A percentile compares a stretch with the other conserved stretches of the same genome.
These are phyloP conservation scores for Eristalinus aeneus DNA, from an alignment of 2,888 invertebrate genomes.

Conservation along the genomic window DNA sequence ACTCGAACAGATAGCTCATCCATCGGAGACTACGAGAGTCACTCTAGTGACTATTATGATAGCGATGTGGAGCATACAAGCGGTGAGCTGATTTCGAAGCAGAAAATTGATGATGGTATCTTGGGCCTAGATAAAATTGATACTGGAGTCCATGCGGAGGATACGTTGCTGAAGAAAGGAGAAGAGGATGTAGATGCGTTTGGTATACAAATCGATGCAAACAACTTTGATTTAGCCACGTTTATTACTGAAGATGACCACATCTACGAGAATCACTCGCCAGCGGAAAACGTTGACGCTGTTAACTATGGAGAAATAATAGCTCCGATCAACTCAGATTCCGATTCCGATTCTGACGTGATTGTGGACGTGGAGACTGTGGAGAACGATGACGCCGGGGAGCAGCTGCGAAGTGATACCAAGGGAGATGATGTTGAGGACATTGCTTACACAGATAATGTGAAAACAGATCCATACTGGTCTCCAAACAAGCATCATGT, in stretches of 20 bases:
- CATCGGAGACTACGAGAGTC: slow-evolving; percentile 80
- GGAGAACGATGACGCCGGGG: slow-evolving; percentile 74
- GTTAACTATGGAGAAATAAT: background rate
- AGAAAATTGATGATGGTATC: background rate
- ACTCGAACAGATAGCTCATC: slow-evolving; percentile 79
- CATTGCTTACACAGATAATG: slow-evolving; percentile 75
- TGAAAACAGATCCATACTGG: slow-evolving; percentile 79
- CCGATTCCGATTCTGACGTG: slow-evolving; percentile 78
- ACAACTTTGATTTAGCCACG: slow-evolving; percentile 79
- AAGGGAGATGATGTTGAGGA: slow-evolving; percentile 49
- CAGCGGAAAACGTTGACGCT: background rate
- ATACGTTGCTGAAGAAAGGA: slow-evolving; percentile 71
- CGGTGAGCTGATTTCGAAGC: background rate
- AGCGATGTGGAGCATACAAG: slow-evolving; percentile 62
- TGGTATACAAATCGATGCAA: slow-evolving; percentile 76
- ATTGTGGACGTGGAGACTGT: slow-evolving; percentile 80
- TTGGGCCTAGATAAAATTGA: background rate
- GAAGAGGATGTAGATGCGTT: slow-evolving; percentile 75
- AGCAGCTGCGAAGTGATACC: slow-evolving; percentile 65
- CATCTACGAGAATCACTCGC: slow-evolving; percentile 52
- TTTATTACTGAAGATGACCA: slow-evolving; percentile 80
- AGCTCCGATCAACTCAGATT: slow-evolving; percentile 66
- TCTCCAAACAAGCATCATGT: slow-evolving; percentile 74
- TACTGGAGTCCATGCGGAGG: slow-evolving; percentile 64
- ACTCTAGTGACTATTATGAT: slow-evolving; percentile 79